Evolutionary conservation across 2,888 invertebrate species (phyloP), one percentile per base, ranked within the genome.

Genomic region (Drosophila acutilabella): DNA sequence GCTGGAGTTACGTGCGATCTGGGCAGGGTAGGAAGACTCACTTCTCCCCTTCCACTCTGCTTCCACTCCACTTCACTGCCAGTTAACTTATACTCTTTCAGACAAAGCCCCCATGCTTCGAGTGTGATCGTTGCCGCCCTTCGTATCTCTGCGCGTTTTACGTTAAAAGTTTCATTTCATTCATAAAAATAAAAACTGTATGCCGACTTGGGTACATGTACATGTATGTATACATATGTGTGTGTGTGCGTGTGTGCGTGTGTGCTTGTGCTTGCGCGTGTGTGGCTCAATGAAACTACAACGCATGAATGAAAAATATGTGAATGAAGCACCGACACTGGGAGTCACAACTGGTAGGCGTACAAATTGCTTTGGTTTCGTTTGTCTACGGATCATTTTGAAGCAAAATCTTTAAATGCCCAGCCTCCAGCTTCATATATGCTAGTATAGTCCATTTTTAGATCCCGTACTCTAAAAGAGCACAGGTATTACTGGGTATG

Each of bases 101-200:
- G 8, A 30, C 20, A 18, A 45, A 14, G 5, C 41, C 48, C 44
- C 14, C 11, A 5, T 7, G 11, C 45, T 7, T 30, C 30, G 30
- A 6, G 2, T 30, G 8, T 30, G 30, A 0, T 30, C 30, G 30
- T 30, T 30, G 30, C 8, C 30, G 45, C 26, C 30, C 38, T 56
- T 23, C 5, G 30, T 26, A 20, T 48, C 30, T 11, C 18, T 44
- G 62, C 67, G 77, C 65, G 65, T 78, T 89, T 81, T 87, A 85
- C 85, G 85, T 78, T 80, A 77, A 85, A 77, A 77, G 88, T 80
- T 85, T 88, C 80, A 80, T 80, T 89, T 89, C 89, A 89, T 89
- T 89, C 89, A 89, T 88, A 90, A 90, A 89, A 85, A 83, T 73
- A 51, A 68, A 68, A 74, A 60, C 53, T 62, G 54, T 67, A 56